A percentile compares a stretch with the other conserved stretches of the same genome.
phyloP scores from a whole-genome alignment of 2,888 invertebrate species.

The Chalcis sispes region DNA sequence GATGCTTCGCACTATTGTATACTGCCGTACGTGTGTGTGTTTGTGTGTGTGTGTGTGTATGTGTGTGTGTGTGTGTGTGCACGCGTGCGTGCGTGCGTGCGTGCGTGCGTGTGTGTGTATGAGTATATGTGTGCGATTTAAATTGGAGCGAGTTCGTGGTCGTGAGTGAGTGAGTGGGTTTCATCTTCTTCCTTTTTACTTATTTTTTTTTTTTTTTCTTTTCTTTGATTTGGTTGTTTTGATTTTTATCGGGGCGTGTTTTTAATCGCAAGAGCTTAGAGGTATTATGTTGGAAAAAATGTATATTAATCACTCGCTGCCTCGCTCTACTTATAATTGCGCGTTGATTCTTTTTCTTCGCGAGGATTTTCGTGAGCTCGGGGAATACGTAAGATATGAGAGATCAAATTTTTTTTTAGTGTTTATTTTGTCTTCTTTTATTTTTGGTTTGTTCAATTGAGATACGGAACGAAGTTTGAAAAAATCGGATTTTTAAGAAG shows the following conservation, averaged over 20 bases:
- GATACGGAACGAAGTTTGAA: too few species aligned
- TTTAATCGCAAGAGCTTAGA: constrained; percentile 57
- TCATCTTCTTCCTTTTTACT: constrained; percentile 14
- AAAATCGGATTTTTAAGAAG: too few species aligned
- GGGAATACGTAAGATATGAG: not conserved
- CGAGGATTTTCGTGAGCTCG: not conserved
- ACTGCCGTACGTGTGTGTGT: not conserved
- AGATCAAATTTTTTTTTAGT: not conserved
- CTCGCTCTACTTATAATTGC: constrained; percentile 55
- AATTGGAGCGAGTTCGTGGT: constrained; percentile 47
- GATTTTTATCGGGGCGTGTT: constrained; percentile 56
- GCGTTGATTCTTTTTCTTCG: constrained; percentile 24
- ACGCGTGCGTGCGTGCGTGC: not conserved
- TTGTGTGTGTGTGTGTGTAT: not conserved
- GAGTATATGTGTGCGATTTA: constrained; percentile 17
- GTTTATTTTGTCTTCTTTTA: not conserved
- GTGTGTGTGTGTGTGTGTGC: not conserved
- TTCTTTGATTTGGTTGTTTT: constrained; percentile 26
- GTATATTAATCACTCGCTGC: constrained; percentile 53
- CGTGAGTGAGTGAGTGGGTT: not conserved
- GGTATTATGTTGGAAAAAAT: constrained; percentile 53
- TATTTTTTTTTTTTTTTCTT: not conserved
- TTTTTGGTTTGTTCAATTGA: constrained; percentile 22
- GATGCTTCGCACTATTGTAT: not conserved
- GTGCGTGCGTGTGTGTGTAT: not conserved